Evolutionary conservation across 2,113 vertebrate species (phyloP).

Genomic region (Nyctereutes procyonoides): DNA sequence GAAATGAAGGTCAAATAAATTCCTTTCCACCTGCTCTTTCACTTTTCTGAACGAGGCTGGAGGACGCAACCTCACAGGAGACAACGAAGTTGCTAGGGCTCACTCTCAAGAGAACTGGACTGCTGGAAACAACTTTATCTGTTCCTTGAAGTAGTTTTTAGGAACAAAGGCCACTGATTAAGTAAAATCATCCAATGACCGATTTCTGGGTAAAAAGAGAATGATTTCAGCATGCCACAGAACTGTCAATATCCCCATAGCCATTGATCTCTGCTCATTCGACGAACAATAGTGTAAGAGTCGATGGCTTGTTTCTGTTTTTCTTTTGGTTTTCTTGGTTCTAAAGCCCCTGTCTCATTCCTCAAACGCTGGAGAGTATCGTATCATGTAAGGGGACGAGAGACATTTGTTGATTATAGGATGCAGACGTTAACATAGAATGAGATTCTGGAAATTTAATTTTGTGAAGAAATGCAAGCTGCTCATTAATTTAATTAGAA

Average conservation of each 20-base stretch:
- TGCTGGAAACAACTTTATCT: background rate
- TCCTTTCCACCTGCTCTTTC: background rate
- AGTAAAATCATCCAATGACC: conserved; percentile 66
- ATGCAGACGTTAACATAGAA: background rate
- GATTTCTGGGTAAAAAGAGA: conserved; percentile 38
- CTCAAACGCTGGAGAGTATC: background rate
- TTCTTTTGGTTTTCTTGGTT: background rate
- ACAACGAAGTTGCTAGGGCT: background rate
- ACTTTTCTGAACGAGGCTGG: background rate
- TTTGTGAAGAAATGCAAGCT: conserved; percentile 58
- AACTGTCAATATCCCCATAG: background rate
- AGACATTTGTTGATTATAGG: background rate
- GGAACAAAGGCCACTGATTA: conserved; percentile 53
- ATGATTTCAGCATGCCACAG: conserved; percentile 41
- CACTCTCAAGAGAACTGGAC: background rate
- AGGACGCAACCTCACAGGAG: background rate
- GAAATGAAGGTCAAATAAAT: conserved; percentile 17
- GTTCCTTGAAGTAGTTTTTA: conserved; percentile 11
- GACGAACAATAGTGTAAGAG: background rate
- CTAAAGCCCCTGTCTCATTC: background rate
- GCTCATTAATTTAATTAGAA: conserved; percentile 61
- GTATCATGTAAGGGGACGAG: background rate
- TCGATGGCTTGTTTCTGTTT: background rate
- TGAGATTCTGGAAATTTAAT: conserved; percentile 57
- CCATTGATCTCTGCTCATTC: conserved; percentile 25